Evolutionary conservation across 2,888 invertebrate genomes (phyloP).

Genomic region (Acleris holmiana): DNA sequence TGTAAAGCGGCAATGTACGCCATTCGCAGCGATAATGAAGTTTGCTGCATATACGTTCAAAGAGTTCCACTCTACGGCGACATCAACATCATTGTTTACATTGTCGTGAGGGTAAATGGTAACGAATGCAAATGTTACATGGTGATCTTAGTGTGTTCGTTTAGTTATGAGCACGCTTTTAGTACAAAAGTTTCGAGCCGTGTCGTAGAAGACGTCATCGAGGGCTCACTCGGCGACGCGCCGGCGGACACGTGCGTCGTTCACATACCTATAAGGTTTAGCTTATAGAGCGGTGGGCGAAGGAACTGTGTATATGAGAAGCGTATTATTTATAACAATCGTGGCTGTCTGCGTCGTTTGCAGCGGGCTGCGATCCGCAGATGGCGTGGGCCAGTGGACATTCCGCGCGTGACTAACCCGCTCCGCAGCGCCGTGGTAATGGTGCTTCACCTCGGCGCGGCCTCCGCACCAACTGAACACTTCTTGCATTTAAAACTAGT

Average conservation of each 20-base stretch:
- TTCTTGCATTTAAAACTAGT: constrained; percentile 74
- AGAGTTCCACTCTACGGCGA: constrained; percentile 19
- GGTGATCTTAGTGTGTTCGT: not conserved
- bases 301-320: constrained; percentile 9
- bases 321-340: constrained; percentile 32
- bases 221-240: constrained; percentile 19
- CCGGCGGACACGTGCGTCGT: constrained; percentile 26
- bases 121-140: constrained; percentile 4
- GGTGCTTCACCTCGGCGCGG: constrained; percentile 73
- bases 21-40: constrained; percentile 14
- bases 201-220: constrained; percentile 26
- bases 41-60: constrained; percentile 7
- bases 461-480: constrained; percentile 70
- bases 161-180: constrained; percentile 8
- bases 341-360: constrained; percentile 22
- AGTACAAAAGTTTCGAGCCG: constrained; percentile 5
- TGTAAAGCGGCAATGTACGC: constrained; percentile 23
- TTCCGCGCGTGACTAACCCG: constrained; percentile 77
- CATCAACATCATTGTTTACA: constrained; percentile 36
- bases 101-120: constrained; percentile 31
- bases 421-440: constrained; percentile 54
- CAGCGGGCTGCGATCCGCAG: constrained; percentile 43
- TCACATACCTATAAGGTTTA: constrained; percentile 29
- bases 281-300: constrained; percentile 9
- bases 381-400: constrained; percentile 65